Percentiles rank a stretch among this genome's conserved stretches.
These are phyloP conservation scores for Epizoanthus stellaris DNA, from an alignment of 92 coral and sea anemone genomes.

Conservation along the genomic window DNA sequence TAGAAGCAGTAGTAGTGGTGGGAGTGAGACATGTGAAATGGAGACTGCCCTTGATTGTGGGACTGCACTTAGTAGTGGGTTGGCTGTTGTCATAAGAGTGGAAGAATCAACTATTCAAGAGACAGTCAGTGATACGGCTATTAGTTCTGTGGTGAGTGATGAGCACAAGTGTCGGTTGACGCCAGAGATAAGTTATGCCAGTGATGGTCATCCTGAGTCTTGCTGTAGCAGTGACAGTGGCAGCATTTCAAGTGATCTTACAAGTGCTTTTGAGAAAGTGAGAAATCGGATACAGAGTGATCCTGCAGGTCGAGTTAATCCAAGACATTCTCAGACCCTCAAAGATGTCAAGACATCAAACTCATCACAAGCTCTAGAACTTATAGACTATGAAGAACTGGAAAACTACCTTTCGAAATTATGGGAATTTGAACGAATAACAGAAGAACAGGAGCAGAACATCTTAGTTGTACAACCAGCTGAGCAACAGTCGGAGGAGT, in stretches of 20 bases:
- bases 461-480: constrained; percentile 34
- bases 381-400: constrained; percentile 70
- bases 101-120: background rate
- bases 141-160: background rate
- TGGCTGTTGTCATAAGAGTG: constrained; percentile 46
- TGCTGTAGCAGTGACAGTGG: background rate
- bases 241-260: constrained; percentile 1
- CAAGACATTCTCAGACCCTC: background rate
- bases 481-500: constrained; percentile 8
- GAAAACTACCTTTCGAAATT: constrained; percentile 64
- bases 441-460: constrained; percentile 77
- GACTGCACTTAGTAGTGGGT: constrained; percentile 49
- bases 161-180: background rate
- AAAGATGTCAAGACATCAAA: constrained; percentile 24
- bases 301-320: background rate
- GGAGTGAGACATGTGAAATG: background rate
- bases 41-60: background rate
- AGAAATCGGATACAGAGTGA: background rate
- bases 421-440: constrained; percentile 83
- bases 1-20: background rate
- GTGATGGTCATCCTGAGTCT: background rate
- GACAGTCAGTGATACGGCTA: background rate
- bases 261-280: background rate
- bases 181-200: background rate
- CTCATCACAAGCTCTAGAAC: constrained; percentile 44